These are phyloP conservation scores for Antheraea assamensis DNA, from an alignment of 2,888 invertebrate genomes.

Conservation along the genomic window DNA sequence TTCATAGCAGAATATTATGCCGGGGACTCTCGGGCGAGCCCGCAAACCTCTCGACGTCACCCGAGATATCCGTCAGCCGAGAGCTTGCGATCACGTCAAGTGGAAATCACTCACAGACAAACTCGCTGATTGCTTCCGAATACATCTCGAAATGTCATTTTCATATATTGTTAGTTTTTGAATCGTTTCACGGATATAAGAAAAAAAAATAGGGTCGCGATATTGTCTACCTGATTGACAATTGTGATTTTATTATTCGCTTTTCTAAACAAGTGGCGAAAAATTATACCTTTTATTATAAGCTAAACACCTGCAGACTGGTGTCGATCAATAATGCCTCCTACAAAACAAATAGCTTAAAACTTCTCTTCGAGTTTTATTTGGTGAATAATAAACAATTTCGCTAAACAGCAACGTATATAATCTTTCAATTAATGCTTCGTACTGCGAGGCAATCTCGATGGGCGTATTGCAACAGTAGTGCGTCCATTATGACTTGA, in stretches of 20 bases:
- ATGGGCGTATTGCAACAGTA: slow-evolving; percentile 4
- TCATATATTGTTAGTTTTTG: not conserved
- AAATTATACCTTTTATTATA: no score
- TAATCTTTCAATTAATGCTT: not conserved
- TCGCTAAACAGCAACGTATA: not conserved
- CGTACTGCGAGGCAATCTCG: not conserved
- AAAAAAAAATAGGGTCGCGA: not conserved
- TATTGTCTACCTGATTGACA: not conserved
- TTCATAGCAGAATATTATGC: not conserved
- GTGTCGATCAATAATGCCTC: no score
- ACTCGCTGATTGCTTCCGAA: not conserved
- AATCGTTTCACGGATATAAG: not conserved
- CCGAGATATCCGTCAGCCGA: slow-evolving; percentile 12
- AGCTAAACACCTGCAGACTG: no score
- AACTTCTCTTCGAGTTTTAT: no score
- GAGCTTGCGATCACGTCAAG: slow-evolving; percentile 2
- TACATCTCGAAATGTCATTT: slow-evolving; percentile 6
- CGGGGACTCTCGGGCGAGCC: slow-evolving; percentile 11
- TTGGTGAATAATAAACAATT: not conserved
- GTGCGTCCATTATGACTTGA: not conserved
- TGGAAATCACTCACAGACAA: slow-evolving; percentile 7
- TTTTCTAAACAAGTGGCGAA: no score
- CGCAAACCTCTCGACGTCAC: slow-evolving; percentile 22
- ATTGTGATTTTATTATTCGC: not conserved
- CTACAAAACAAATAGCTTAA: no score